A percentile compares a stretch with the other conserved stretches of the same genome.
These are phyloP conservation scores for Malacosoma neustria DNA, from an alignment of 2,888 invertebrate species.

Conservation along the genomic window DNA sequence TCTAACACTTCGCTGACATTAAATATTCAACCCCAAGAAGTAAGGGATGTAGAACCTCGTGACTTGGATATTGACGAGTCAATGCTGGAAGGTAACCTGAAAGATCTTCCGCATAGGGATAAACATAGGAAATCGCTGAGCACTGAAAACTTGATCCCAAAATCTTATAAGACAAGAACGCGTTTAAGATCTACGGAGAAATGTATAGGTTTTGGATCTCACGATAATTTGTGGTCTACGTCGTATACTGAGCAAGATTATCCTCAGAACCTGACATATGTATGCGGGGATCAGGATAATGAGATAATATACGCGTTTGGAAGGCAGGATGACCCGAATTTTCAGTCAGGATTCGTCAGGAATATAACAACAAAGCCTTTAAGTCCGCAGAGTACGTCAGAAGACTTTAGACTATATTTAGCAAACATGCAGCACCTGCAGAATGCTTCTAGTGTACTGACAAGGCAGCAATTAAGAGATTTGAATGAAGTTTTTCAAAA, in stretches of 20 bases:
- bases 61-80: constrained; percentile 62
- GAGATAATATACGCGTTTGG: constrained; percentile 68
- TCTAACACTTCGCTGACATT: constrained; percentile 89
- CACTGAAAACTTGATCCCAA: constrained; percentile 75
- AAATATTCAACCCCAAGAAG: constrained; percentile 59
- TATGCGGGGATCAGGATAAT: constrained; percentile 65
- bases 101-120: constrained; percentile 48
- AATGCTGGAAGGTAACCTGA: constrained; percentile 43
- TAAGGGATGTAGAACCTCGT: constrained; percentile 51
- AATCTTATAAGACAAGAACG: constrained; percentile 59
- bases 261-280: constrained; percentile 54
- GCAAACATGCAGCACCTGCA: constrained; percentile 84
- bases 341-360: constrained; percentile 52
- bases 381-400: constrained; percentile 78
- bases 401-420: constrained; percentile 81
- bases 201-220: constrained; percentile 52
- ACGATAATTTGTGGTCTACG: constrained; percentile 68
- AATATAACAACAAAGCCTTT: constrained; percentile 78
- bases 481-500: constrained; percentile 75
- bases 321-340: constrained; percentile 48
- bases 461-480: constrained; percentile 75
- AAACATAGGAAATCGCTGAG: constrained; percentile 74
- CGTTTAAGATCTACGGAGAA: constrained; percentile 41
- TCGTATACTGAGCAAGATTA: constrained; percentile 57
- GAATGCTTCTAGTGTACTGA: constrained; percentile 79